phyloP scores from a whole-genome alignment of 1,140 invertebrate genomes.

The Drosophila pectinifera region DNA sequence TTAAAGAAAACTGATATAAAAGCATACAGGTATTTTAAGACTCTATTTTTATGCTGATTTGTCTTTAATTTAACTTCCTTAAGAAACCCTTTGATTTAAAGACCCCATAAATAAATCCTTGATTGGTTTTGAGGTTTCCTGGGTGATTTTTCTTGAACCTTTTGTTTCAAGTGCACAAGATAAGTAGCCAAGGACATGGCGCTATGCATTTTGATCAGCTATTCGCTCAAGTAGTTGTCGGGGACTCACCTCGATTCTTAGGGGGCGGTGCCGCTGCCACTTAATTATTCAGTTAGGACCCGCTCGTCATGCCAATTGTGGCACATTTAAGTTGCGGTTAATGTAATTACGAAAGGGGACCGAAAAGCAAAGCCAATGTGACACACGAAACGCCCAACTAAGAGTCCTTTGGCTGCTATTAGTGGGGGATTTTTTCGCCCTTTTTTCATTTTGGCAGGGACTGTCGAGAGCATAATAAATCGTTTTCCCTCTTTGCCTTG shows the following conservation, averaged over 20 bases:
- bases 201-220: conserved; percentile 72
- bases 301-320: conserved; percentile 65
- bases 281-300: conserved; percentile 75
- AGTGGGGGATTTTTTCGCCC: conserved; percentile 26
- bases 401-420: conserved; percentile 53
- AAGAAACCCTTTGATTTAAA: background rate
- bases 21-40: too few species aligned
- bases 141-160: too few species aligned
- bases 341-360: conserved; percentile 64
- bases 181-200: conserved; percentile 33
- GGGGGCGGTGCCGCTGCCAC: conserved; percentile 27
- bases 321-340: conserved; percentile 66
- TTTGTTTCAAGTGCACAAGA: conserved; percentile 15
- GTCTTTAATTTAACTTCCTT: too few species aligned
- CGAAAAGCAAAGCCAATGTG: conserved; percentile 50
- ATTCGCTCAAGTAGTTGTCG: conserved; percentile 57
- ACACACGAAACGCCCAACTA: conserved; percentile 47
- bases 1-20: too few species aligned
- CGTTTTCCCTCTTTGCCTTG: conserved; percentile 46
- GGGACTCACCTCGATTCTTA: conserved; percentile 32
- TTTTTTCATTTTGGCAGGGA: conserved; percentile 8
- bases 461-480: conserved; percentile 61
- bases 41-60: too few species aligned
- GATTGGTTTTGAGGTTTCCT: background rate
- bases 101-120: background rate